These are phyloP conservation scores for Grammomys surdaster DNA, from an alignment of 2,113 vertebrate species.

Conservation along the genomic window DNA sequence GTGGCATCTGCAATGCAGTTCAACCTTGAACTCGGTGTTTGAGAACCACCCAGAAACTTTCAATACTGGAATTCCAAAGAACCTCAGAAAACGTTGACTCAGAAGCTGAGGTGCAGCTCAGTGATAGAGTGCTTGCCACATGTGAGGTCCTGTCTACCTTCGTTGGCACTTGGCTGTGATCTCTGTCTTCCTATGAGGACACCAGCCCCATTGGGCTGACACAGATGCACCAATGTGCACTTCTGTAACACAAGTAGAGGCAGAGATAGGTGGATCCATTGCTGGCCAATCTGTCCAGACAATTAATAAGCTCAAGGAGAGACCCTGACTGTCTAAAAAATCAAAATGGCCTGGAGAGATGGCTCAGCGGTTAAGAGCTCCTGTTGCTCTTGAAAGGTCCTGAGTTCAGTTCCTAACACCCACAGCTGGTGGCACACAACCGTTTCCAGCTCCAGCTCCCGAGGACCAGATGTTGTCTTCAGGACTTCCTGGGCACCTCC, in stretches of 20 bases:
- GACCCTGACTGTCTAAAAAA: background rate
- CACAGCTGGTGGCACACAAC: background rate
- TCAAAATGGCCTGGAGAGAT: background rate
- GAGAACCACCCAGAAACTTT: constrained; percentile 8
- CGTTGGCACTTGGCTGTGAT: no score
- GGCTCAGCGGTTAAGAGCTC: background rate
- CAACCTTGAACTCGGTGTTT: constrained; percentile 19
- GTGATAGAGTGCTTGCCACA: background rate
- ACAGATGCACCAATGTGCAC: background rate
- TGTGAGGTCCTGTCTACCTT: background rate
- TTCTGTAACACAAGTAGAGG: background rate
- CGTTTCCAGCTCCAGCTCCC: background rate
- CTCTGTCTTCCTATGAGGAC: background rate
- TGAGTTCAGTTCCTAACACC: background rate
- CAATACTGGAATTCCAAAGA: background rate
- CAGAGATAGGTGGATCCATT: background rate
- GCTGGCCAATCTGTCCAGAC: background rate
- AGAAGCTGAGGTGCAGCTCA: background rate
- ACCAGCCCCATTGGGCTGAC: background rate
- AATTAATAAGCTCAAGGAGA: background rate
- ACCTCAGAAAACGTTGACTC: background rate
- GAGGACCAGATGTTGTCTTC: background rate
- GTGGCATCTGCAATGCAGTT: background rate
- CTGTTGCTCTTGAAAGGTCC: background rate
- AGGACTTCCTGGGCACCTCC: background rate